Evolutionary conservation across 2,888 invertebrate genomes (phyloP), one percentile per base, ranked within the genome.

Genomic region (Hirtodrosophila alboralis): DNA sequence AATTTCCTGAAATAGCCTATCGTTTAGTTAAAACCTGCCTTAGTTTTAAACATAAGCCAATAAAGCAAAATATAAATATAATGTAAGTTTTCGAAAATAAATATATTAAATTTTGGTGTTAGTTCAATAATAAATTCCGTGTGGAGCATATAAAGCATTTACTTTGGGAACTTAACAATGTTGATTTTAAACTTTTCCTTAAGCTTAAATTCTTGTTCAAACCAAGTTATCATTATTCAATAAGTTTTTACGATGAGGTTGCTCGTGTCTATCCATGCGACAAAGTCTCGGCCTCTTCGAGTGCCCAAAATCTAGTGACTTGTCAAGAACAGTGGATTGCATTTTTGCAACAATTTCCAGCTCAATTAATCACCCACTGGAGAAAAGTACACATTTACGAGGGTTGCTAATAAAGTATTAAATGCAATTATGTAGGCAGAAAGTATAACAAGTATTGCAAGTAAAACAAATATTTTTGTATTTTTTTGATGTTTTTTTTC

Each of bases 251-350:
- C 21, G 30, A 28, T 48, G 27, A 6, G 3, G 13, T n/a, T 27
- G 27, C 7, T n/a, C 18, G 27, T 27, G 14, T 26, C 10, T 21
- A 12, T 9, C 34, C 14, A 37, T n/a, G 28, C 12, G 9, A 38
- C 9, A 6, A 18, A 13, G 13, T 45, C 2, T 5, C 18, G 18
- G n/a, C n/a, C n/a, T 18, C 18, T 4, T 18, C 18, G 18, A 4
- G 18, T 18, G 18, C 7, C 4, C 14, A 8, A 18, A 12, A 3
- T 12, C 27, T 7, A n/a, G 12, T 10, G 27, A 45, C n/a, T 53
- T 77, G 77, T 84, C 77, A 84, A 47, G 52, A 47, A 62, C 81
- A 77, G 77, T 40, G 54, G 40, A 63, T 37, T 78, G 75, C 62
- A 53, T 48, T 65, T 49, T 65, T 64, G 28, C 62, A 49, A 47